Percentiles rank a stretch among this genome's conserved stretches.
Conservation (phyloP, 1,140 invertebrate species). For the Lasaia peninsularis region DNA sequence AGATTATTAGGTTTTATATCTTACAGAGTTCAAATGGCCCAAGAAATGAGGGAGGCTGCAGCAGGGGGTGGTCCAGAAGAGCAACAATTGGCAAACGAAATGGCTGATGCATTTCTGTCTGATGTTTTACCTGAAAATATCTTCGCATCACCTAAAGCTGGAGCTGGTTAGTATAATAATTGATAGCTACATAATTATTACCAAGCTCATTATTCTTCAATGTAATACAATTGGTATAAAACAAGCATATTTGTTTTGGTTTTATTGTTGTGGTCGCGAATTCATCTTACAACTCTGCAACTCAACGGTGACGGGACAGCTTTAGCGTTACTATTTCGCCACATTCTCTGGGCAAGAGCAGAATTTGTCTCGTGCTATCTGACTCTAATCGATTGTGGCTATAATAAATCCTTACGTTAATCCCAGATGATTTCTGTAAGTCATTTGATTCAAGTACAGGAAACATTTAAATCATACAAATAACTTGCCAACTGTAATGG, state of each 20-base stretch:
- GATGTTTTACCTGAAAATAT: constrained; percentile 95
- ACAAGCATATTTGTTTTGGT: no score
- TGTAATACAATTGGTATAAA: no score
- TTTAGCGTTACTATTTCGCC: constrained; percentile 30
- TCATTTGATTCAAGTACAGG: constrained; percentile 72
- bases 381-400: constrained; percentile 72
- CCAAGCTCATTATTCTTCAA: no score
- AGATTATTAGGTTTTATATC: constrained; percentile 18
- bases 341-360: constrained; percentile 74
- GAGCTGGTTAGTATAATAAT: constrained; percentile 86
- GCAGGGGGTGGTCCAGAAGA: constrained; percentile 88
- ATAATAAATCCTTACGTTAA: constrained; percentile 70
- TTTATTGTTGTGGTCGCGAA: no score
- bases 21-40: constrained; percentile 84
- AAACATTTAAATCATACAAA: constrained; percentile 38
- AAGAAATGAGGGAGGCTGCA: constrained; percentile 98
- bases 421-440: constrained; percentile 65
- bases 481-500: not conserved
- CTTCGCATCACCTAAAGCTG: constrained; percentile 98
- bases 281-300: no score
- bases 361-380: constrained; percentile 47
- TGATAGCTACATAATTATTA: no score
- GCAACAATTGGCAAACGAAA: constrained; percentile 95
- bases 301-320: no score
- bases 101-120: constrained; percentile 97